These are phyloP conservation scores for Danio kyathit DNA, from an alignment of 2,797 vertebrate species.

Conservation along the genomic window DNA sequence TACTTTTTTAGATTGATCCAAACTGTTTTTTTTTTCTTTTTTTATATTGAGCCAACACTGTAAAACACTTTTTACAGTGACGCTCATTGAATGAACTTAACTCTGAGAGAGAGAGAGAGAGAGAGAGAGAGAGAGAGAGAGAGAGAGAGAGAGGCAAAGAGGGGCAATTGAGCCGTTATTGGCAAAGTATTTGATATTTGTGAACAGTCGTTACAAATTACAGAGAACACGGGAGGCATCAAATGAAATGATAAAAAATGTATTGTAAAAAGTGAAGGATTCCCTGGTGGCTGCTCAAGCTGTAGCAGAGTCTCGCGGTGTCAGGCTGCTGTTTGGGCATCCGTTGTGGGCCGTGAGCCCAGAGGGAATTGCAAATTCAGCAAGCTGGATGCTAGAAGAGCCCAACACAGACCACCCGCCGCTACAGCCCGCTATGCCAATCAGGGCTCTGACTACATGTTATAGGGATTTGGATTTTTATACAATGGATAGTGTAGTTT, in stretches of 20 bases:
- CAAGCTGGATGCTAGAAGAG: conserved; percentile 53
- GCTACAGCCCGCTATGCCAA: conserved; percentile 32
- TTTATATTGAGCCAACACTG: no score
- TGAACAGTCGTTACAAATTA: conserved; percentile 81
- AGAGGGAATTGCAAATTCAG: conserved; percentile 58
- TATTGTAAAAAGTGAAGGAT: conserved; percentile 82
- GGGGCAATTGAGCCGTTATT: conserved; percentile 8
- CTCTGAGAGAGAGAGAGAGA: no score
- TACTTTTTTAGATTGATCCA: no score
- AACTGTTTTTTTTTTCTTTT: no score
- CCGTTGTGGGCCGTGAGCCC: conserved; percentile 57
- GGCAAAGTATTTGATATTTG: conserved; percentile 76
- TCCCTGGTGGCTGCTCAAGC: conserved; percentile 76
- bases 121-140: no score
- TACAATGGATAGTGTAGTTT: neutral
- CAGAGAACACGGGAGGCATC: conserved; percentile 76
- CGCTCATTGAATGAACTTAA: conserved; percentile 73
- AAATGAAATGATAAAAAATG: conserved; percentile 81
- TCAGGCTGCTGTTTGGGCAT: conserved; percentile 64
- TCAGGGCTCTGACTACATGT: conserved; percentile 23
- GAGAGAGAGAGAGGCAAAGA: conserved; percentile 30
- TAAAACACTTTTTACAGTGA: conserved; percentile 7
- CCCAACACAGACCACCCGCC: conserved; percentile 53
- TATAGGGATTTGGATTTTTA: conserved; percentile 32
- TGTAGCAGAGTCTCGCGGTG: conserved; percentile 62